Percentiles rank a stretch among this genome's conserved stretches.
phyloP scores from a whole-genome alignment of 2,888 invertebrate genomes.

The Ectobius pallidus region DNA sequence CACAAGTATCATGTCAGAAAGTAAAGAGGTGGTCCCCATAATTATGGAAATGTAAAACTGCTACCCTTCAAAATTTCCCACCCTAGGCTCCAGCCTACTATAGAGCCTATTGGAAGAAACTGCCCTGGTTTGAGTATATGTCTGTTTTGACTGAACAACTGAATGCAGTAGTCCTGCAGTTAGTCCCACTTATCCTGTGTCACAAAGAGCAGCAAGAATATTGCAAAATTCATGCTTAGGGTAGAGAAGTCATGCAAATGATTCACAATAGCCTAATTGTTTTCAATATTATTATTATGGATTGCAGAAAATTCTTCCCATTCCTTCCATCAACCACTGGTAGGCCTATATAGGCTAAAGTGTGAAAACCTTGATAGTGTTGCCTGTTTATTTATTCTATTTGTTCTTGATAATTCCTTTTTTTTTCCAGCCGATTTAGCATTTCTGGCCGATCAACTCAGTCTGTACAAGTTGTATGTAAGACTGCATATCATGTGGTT shows the following conservation, averaged over 20 bases:
- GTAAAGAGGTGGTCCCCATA: no score
- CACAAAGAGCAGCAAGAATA: no score
- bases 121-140: no score
- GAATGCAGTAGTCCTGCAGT: no score
- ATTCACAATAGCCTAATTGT: not conserved
- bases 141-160: no score
- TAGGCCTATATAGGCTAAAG: not conserved
- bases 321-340: not conserved
- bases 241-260: not conserved
- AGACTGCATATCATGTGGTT: conserved; percentile 73
- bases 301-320: not conserved
- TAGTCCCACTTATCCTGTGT: no score
- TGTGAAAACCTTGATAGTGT: not conserved
- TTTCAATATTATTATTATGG: not conserved
- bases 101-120: no score
- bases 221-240: not conserved
- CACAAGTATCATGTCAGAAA: no score
- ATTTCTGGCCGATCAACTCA: conserved; percentile 67
- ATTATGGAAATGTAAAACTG: no score
- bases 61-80: no score
- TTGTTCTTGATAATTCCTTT: conserved; percentile 28
- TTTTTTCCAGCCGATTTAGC: conserved; percentile 58
- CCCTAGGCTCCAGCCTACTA: no score
- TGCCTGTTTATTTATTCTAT: not conserved
- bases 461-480: conserved; percentile 76